Base-by-base conservation (phyloP, 2,113 vertebrate genomes). In the Neogobius melanostomus region DNA sequence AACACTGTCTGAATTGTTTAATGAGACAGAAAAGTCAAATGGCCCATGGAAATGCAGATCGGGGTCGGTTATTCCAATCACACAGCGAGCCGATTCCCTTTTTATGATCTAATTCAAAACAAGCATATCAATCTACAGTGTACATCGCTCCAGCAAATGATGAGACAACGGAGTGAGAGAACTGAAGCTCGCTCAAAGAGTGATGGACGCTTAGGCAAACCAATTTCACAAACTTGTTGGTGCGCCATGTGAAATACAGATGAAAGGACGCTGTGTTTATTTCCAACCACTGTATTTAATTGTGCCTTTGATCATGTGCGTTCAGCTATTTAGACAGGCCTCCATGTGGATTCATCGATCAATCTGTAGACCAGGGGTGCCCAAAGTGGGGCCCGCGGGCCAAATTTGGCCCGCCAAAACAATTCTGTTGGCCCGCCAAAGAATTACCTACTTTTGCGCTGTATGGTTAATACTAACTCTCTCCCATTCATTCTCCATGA, bases 31-130 rank as follows among this genome's bases (percentile, higher is more conserved):
- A 15, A 11, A 57, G 56, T 48, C 45, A 16, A 64, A 64, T 46
- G 16, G 62, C 62, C 48, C 62, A 47, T 64, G 62, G 62, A 64
- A 64, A 64, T 64, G 44, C 46, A 64, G n/a, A 71, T 71, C 11
- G 15, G 4, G 51, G 44, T 76, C 50, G 42, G 57, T n/a, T 44
- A 64, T 76, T 69, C 66, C 11, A 71, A 69, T 69, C 67, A 71
- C 16, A 49, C 51, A 57, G 16, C 16, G 44, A 59, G 47, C 1
- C 46, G 8, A 64, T 64, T 64, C 62, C 45, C 8, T n/a, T 54
- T 45, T 62, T 48, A 66, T 56, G 28, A 11, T 8, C 36, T 45
- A 12, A 9, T 56, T 68, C 66, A 53, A 68, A 72, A 74, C 50
- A 21, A 70, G 60, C 4, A 0, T 21, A 76, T 74, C 56, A 69